Conservation (phyloP, 2,888 invertebrate genomes). For the Hyppa rectilinea region DNA sequence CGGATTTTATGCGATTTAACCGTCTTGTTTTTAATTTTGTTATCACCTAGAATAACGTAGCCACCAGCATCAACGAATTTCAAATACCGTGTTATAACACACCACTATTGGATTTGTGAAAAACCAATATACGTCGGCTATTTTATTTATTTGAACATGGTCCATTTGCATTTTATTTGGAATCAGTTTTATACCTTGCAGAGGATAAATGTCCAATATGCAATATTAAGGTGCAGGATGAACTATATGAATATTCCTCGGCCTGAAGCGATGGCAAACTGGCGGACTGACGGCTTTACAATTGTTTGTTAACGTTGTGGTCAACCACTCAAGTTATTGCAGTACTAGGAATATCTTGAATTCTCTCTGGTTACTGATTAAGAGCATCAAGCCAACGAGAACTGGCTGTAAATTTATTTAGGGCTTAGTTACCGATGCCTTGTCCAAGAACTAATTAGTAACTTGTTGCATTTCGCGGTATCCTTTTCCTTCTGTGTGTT, state of each 20-base stretch:
- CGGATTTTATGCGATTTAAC: not conserved
- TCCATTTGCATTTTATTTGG: slow-evolving; percentile 50
- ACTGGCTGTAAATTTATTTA: slow-evolving; percentile 13
- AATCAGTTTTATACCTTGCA: slow-evolving; percentile 26
- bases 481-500: not conserved
- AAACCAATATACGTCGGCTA: slow-evolving; percentile 33
- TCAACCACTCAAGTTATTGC: slow-evolving; percentile 28
- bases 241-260: slow-evolving; percentile 14
- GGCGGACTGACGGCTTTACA: slow-evolving; percentile 5
- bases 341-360: slow-evolving; percentile 23
- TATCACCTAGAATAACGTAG: not conserved
- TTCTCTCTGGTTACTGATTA: slow-evolving; percentile 14
- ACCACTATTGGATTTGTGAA: slow-evolving; percentile 30
- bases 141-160: slow-evolving; percentile 45
- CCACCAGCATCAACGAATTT: slow-evolving; percentile 18
- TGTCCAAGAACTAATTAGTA: slow-evolving; percentile 5
- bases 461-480: slow-evolving; percentile 16
- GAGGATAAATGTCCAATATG: slow-evolving; percentile 31
- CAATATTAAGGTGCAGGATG: slow-evolving; percentile 28
- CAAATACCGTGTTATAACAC: slow-evolving; percentile 32
- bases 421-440: slow-evolving; percentile 7
- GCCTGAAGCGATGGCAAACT: slow-evolving; percentile 19
- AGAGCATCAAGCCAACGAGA: slow-evolving; percentile 13
- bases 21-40: slow-evolving; percentile 11
- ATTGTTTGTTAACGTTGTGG: slow-evolving; percentile 22